Evolutionary conservation across 1,140 invertebrate genomes (phyloP).

Genomic region (Pseudachorutes palmiensis): DNA sequence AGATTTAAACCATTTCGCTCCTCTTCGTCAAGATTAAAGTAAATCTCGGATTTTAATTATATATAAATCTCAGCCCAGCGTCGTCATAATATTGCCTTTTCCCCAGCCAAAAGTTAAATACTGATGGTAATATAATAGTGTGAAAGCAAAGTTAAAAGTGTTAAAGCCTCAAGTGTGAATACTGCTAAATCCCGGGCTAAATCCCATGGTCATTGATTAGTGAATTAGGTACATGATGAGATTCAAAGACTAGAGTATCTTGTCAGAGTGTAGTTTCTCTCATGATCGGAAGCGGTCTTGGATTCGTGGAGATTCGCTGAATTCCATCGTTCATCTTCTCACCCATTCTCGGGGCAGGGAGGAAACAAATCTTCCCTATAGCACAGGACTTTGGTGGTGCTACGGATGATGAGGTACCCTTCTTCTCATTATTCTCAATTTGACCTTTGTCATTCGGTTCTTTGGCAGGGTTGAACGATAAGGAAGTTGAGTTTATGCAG

Average conservation of each 20-base stretch:
- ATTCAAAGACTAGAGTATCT: not conserved
- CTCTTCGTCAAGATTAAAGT: not conserved
- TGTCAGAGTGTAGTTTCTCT: conserved; percentile 1
- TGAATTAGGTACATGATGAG: conserved; percentile 8
- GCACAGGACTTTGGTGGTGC: not conserved
- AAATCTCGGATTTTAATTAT: not conserved
- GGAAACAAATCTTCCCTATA: conserved; percentile 2
- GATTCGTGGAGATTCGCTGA: conserved; percentile 26
- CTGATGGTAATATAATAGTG: no score
- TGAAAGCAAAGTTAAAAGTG: not conserved
- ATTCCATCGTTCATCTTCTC: conserved; percentile 24
- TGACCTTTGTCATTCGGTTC: not conserved
- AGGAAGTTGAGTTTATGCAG: conserved; percentile 47
- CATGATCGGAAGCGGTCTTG: not conserved
- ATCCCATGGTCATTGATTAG: not conserved
- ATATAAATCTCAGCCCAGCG: not conserved
- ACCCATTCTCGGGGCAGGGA: not conserved
- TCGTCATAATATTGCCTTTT: no score
- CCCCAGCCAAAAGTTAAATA: no score
- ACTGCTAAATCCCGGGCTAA: no score
- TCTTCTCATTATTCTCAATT: not conserved
- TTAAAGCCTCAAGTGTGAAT: not conserved
- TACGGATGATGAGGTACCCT: not conserved
- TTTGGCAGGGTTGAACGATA: conserved; percentile 39
- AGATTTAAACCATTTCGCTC: not conserved